phyloP scores from a whole-genome alignment of 2,797 vertebrate species.

The Buphagus erythrorhynchus region DNA sequence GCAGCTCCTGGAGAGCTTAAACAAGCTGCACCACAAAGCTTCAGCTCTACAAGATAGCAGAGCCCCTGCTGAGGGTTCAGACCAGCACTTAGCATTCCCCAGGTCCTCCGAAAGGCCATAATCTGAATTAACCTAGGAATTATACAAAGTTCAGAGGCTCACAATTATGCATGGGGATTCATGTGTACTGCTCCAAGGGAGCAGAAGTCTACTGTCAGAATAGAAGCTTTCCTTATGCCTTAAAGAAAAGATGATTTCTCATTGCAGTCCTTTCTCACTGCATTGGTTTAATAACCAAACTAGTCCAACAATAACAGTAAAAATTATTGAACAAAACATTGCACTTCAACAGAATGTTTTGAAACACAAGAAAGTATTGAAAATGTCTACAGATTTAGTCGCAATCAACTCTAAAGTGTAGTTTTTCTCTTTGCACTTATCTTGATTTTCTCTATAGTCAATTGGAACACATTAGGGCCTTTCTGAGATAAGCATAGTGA shows the following conservation, averaged over 20 bases:
- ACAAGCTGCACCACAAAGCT: not conserved
- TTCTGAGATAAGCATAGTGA: not conserved
- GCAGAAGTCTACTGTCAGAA: not conserved
- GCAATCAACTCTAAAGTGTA: not conserved
- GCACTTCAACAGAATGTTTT: not conserved
- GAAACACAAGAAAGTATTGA: not conserved
- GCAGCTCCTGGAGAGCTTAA: not conserved
- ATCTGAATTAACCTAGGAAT: not conserved
- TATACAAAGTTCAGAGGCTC: accelerated
- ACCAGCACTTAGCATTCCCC: not conserved
- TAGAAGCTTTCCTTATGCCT: not conserved
- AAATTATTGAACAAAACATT: not conserved
- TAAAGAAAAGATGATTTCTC: not conserved
- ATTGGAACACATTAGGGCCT: not conserved
- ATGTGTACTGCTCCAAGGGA: not conserved
- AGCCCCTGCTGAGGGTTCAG: not conserved
- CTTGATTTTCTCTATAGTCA: not conserved
- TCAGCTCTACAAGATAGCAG: not conserved
- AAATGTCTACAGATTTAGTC: not conserved
- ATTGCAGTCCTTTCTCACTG: not conserved
- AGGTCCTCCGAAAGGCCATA: not conserved
- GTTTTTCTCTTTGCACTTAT: not conserved
- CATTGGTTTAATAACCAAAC: not conserved
- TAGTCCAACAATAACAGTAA: not conserved
- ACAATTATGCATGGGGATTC: accelerated